A percentile compares a stretch with the other conserved stretches of the same genome.
These are phyloP conservation scores for Trilocha varians DNA, from an alignment of 2,888 invertebrate species.

Conservation along the genomic window DNA sequence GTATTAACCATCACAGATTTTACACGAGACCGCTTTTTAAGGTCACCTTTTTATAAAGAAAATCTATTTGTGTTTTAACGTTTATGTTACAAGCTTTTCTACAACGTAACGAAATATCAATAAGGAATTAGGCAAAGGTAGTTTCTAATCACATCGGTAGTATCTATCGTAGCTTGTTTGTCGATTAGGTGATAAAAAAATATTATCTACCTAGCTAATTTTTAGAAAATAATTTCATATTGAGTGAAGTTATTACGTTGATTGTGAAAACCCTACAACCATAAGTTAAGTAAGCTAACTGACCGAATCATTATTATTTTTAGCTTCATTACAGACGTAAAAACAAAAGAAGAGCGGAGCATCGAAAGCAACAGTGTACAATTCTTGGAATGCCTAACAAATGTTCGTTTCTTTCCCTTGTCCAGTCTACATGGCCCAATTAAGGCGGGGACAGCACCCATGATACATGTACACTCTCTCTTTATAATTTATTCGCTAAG, in stretches of 20 bases:
- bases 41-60: conserved; percentile 14
- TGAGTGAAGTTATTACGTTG: too few species aligned
- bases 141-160: too few species aligned
- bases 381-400: conserved; percentile 71
- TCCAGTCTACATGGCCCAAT: conserved; percentile 64
- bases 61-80: neutral
- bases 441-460: conserved; percentile 45
- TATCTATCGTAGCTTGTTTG: too few species aligned
- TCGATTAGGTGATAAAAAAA: too few species aligned
- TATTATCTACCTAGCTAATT: too few species aligned
- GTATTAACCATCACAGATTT: conserved; percentile 31
- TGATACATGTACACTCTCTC: conserved; percentile 27
- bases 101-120: too few species aligned
- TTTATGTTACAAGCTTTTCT: too few species aligned
- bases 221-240: too few species aligned
- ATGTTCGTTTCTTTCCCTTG: conserved; percentile 64
- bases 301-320: neutral
- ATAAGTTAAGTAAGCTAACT: too few species aligned
- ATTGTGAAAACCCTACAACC: too few species aligned
- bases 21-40: conserved; percentile 17
- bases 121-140: too few species aligned
- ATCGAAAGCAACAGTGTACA: conserved; percentile 56
- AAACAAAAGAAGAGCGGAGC: conserved; percentile 23
- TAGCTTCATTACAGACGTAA: conserved; percentile 5
- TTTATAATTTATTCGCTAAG: conserved; percentile 68